Base-by-base conservation (phyloP, 1,140 invertebrate species). In the Oedothorax gibbosus region DNA sequence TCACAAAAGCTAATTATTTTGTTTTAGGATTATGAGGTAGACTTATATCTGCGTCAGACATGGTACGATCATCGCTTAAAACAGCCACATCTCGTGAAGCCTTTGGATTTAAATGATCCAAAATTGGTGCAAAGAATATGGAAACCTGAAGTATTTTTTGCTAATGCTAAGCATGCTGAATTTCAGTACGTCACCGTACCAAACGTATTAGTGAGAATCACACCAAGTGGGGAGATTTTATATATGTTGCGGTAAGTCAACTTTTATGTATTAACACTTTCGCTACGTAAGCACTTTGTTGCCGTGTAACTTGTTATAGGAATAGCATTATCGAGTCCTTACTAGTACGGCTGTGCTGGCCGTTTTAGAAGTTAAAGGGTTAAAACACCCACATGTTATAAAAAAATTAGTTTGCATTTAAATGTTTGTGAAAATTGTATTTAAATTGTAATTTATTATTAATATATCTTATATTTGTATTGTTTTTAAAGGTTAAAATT, bases 101-200 rank as follows among this genome's bases (percentile, higher is more conserved):
- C 92, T 0, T 87, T 93, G 7, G 91, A 93, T 85, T 88, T 93
- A 7, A 93, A 92, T 86, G 92, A 93, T 87, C 91, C 91, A 5
- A 91, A 91, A 73, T 88, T 93, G 62, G 91, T 93, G 2, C 91
- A 92, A 86, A 89, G 90, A 65, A 92, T 94, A 76, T 94, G 93
- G 94, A 92, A 94, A 78, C 93, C 93, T 0, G 93, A 94, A 87
- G 91, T 93, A 3, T 94, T 93, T 88, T 94, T 94, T 87, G 91
- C 92, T 50, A 94, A 94, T 88, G 93, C 93, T 49, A 94, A 94
- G 89, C 90, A 92, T 83, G 93, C 92, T 0, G 92, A 92, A 86
- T 93, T 93, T 87, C 93, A 93, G 88, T 92, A 92, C 86, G 93
- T 93, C 21, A 93, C 92, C 0, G 93, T 94, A 12, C 93, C 94